Evolutionary conservation across 2,113 vertebrate species (phyloP).

Genomic region (Oncorhynchus clarkii): DNA sequence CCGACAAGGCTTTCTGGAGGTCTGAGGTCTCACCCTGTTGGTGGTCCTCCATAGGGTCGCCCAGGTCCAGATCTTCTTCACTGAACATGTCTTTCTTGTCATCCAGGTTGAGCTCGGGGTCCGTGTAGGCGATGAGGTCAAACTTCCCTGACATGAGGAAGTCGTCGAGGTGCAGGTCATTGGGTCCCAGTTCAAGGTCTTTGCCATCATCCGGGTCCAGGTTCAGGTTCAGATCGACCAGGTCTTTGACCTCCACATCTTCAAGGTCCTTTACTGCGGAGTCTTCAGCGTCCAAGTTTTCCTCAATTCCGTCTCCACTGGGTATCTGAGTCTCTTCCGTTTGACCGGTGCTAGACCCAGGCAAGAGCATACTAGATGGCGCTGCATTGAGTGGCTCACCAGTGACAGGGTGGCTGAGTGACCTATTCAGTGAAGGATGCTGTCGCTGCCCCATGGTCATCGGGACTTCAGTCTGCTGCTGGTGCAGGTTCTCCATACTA

Average conservation of each 20-base stretch:
- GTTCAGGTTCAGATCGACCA: slow-evolving; percentile 95
- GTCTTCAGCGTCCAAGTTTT: slow-evolving; percentile 90
- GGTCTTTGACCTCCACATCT: slow-evolving; percentile 96
- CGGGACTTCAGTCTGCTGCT: slow-evolving; percentile 57
- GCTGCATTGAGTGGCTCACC: slow-evolving; percentile 62
- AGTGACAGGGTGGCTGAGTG: slow-evolving; percentile 65
- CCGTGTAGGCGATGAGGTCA: slow-evolving; percentile 95
- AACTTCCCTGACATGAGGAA: slow-evolving; percentile 92
- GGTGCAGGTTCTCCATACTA: slow-evolving; percentile 72
- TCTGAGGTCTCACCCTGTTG: slow-evolving; percentile 31
- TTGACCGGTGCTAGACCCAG: slow-evolving; percentile 21
- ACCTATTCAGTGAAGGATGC: slow-evolving; percentile 60
- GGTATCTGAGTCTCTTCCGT: slow-evolving; percentile 61
- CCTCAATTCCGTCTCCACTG: slow-evolving; percentile 78
- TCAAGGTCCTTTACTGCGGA: slow-evolving; percentile 91
- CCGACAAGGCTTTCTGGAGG: slow-evolving; percentile 60
- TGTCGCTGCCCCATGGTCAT: slow-evolving; percentile 43
- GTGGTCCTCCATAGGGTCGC: slow-evolving; percentile 84
- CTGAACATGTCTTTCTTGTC: slow-evolving; percentile 98
- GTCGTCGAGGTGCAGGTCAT: slow-evolving; percentile 91
- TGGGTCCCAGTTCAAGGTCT: slow-evolving; percentile 89
- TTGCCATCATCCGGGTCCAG: slow-evolving; percentile 91
- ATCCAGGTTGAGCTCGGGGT: slow-evolving; percentile 90
- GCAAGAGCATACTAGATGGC: slow-evolving; percentile 34
- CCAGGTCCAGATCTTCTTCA: slow-evolving; percentile 86